Conservation (phyloP, 1,140 invertebrate genomes). For the Trichonephila inaurata region DNA sequence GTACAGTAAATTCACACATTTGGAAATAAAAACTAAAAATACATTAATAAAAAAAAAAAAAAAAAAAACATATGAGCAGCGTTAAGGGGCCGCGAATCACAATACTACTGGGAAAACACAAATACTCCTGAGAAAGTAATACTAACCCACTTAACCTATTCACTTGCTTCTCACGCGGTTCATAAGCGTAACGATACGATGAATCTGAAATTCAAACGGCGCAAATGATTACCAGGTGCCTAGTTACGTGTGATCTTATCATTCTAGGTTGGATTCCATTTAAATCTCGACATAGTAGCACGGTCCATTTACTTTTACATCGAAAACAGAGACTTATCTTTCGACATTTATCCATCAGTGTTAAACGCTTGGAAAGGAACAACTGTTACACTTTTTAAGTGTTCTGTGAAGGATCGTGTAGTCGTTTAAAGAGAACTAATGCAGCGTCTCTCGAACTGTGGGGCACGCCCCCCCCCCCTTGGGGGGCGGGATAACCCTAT, state of each 20-base stretch:
- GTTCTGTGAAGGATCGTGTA: no score
- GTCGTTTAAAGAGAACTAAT: no score
- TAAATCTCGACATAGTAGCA: neutral
- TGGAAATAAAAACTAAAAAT: neutral
- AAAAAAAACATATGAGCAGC: neutral
- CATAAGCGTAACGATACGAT: conserved; percentile 17
- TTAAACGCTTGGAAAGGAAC: no score
- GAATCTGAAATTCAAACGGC: conserved; percentile 2
- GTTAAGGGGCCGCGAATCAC: neutral
- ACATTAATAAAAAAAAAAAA: neutral
- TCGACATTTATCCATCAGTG: no score
- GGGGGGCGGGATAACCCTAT: no score
- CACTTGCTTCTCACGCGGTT: neutral
- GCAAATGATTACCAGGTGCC: neutral
- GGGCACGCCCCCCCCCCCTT: no score
- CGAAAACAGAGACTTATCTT: no score
- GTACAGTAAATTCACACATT: no score
- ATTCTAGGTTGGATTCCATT: neutral
- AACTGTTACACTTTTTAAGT: no score
- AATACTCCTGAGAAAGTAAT: neutral
- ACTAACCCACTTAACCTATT: neutral
- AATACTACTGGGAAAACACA: neutral
- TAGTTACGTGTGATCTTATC: neutral
- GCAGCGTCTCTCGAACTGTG: no score
- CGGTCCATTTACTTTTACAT: neutral